Conservation (phyloP, 2,797 vertebrate genomes). For the Acropternis orthonyx region DNA sequence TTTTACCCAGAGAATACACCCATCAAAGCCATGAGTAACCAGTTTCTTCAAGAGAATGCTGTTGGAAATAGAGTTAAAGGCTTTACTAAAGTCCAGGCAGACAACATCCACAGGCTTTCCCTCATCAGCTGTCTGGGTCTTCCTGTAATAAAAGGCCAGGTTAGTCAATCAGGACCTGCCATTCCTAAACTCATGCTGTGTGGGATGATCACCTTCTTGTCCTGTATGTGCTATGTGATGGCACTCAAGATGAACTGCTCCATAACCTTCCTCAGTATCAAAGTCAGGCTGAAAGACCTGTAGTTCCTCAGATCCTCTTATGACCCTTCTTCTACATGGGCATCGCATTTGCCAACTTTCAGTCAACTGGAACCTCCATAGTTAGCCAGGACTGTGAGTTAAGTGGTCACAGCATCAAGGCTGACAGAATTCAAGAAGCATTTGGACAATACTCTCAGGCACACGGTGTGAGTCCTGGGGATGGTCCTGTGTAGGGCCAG, state of each 20-base stretch:
- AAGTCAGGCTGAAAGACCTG: neutral
- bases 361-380: neutral
- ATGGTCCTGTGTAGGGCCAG: neutral
- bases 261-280: fast-evolving
- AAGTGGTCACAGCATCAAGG: neutral
- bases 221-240: neutral
- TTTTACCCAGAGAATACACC: neutral
- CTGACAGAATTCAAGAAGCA: neutral
- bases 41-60: neutral
- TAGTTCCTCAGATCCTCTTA: neutral
- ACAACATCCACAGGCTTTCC: neutral
- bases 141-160: neutral
- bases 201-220: neutral
- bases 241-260: neutral
- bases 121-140: neutral
- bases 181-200: neutral
- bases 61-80: neutral
- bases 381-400: neutral
- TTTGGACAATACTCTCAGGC: neutral
- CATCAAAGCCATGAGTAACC: neutral
- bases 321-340: neutral
- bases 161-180: neutral
- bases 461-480: neutral
- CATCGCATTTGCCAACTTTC: neutral
- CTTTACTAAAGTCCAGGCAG: neutral